Evolutionary conservation across 2,113 vertebrate genomes (phyloP), one percentile per base, ranked within the genome.

Genomic region (Rutilus rutilus): DNA sequence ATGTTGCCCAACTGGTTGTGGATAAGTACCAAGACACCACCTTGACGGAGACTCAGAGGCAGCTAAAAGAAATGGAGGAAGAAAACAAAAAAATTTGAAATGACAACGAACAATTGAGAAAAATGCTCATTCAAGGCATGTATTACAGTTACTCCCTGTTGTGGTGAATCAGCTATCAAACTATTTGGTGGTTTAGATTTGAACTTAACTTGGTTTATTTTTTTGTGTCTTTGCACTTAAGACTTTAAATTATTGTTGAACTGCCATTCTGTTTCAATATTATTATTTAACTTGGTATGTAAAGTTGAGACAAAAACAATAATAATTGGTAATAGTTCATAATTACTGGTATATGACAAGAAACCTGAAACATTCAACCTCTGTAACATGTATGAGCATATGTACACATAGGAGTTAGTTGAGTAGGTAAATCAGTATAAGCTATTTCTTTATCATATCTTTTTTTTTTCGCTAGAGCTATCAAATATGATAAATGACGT

Each of bases 1-100:
- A 84, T 84, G 67, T 42, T 84, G 69, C 82, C 23, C 82, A 59
- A 74, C 59, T 45, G 60, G 12, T 59, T 65, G n/a, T 86, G 25
- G 27, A 86, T 52, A 4, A 82, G 25, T 67, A 67, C 47, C 60
- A 30, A 62, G 39, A 8, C 39, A n/a, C 17, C 21, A 47, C 60
- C 25, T 67, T 6, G 4, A 64, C 45, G 17, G 60, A 64, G 25
- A 64, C 25, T 81, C 79, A n/a, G 17, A 81, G 15, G 45, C 30
- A 30, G 60, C 60, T 81, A 5, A 64, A 65, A 6, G 60, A 81
- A 27, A 25, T 81, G 39, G 60, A 60, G 36, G 62, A 42, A 12
- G 79, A 67, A 65, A 81, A 81, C 6, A 12, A 81, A 81, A 15
- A 47, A 65, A 27, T 81, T 39, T 65, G 60, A 62, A 81, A 81